Base-by-base conservation (phyloP, 2,113 vertebrate genomes). In the Hyperopisus bebe region DNA sequence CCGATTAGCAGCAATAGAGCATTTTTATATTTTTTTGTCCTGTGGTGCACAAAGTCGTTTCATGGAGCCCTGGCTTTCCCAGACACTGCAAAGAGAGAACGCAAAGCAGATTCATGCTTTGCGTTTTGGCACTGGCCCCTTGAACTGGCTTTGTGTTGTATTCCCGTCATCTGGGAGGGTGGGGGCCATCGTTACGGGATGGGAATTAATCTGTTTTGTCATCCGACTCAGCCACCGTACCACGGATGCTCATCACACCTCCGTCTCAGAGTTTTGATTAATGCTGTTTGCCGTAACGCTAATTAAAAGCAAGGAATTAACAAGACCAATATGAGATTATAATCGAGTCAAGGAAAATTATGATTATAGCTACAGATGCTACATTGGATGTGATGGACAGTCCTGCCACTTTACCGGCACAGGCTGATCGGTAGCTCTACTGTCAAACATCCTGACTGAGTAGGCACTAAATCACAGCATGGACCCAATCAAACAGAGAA, bases 1-100 rank as follows among this genome's bases (percentile, higher is more conserved):
- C 21, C 50, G 47, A 80, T 80, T 27, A 47, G 15, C 88, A 27
- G 62, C 11, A 74, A 88, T 51, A 39, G 19, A 44, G 35, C 86
- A 39, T 42, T 74, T 88, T 74, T 27, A 44, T 66, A 66, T 85
- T 48, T 84, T 66, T 90, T 50, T 87, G 70, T 90, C 89, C 83
- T 3, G 21, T 47, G 62, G 58, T 51, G 48, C 89, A 82, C 48
- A 42, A 82, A 88, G 85, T 80, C 35, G 46, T 80, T 88, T 88
- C 15, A 50, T 50, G 53, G 55, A 86, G 62, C 42, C 55, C 55
- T 27, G 77, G 6, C 42, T 0, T 13, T 74, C 24, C 47, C 70
- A 31, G 77, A 53, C 21, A 39, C 21, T 21, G 10, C 74, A 15
- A 48, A 46, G 44, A 5, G 46, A 50, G 48, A 55, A 51, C 17